These are phyloP conservation scores for Notolepis coatsorum DNA, from an alignment of 2,797 vertebrate genomes.

Conservation along the genomic window DNA sequence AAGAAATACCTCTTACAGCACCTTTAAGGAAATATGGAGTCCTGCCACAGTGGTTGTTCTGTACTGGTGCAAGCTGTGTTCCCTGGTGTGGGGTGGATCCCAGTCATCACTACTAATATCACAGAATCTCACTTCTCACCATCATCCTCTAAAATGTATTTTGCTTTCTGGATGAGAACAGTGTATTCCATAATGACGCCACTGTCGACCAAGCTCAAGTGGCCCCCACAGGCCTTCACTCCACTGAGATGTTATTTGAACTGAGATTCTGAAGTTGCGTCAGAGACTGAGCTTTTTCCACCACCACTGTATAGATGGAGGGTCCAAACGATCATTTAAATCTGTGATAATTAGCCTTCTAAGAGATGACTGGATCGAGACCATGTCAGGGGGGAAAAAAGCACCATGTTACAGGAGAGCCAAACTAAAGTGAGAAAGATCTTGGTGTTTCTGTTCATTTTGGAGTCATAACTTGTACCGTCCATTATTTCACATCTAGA, in stretches of 20 bases:
- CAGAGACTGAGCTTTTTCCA: constrained; percentile 49
- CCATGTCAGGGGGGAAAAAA: constrained; percentile 35
- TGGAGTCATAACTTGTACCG: constrained; percentile 52
- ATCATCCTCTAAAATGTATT: no score
- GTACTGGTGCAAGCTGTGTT: constrained; percentile 36
- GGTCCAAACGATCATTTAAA: constrained; percentile 49
- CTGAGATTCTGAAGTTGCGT: no score
- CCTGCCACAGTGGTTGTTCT: constrained; percentile 36
- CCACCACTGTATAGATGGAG: constrained; percentile 65
- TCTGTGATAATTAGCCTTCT: constrained; percentile 36
- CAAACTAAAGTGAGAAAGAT: not conserved
- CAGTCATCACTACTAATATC: constrained; percentile 11
- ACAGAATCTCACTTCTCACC: no score
- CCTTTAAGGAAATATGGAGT: no score
- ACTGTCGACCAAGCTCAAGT: constrained; percentile 17
- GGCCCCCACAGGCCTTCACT: no score
- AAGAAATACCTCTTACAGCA: no score
- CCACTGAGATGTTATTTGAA: no score
- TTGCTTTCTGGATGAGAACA: constrained; percentile 50
- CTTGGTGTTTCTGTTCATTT: constrained; percentile 26
- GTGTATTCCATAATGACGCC: constrained; percentile 17
- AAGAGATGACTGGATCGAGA: not conserved
- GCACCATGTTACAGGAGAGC: constrained; percentile 42
- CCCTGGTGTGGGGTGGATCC: constrained; percentile 27
- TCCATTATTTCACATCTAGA: constrained; percentile 39